Evolutionary conservation across 1,140 invertebrate genomes (phyloP), one percentile per base, ranked within the genome.

Genomic region (Calephelis virginiensis): DNA sequence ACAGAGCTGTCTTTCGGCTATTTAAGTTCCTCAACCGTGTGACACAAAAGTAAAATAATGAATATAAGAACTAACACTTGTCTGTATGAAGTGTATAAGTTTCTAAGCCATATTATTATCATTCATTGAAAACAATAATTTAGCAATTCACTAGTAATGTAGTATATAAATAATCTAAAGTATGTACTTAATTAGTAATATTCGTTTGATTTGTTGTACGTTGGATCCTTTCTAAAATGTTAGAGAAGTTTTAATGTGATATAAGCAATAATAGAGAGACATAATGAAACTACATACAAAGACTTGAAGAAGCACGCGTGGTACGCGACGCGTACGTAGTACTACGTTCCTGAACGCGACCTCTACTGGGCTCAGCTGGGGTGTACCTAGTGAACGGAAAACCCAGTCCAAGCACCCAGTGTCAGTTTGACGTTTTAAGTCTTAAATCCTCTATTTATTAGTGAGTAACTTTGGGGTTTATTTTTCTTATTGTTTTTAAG

Each of bases 401-500:
- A 59, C 56, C 56, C 56, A 40, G 56, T 59, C 37, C 53, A 56
- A 59, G 28, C 56, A 59, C 56, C 56, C 56, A 59, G 56, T 40
- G 56, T 28, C 56, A 59, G 56, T 76, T 80, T 75, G 78, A 81
- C 79, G 72, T 85, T 65, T 65, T 85, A 83, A 85, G 82, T 85
- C 85, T 69, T 88, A 82, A 84, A 89, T 88, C 83, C 85, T 89
- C 81, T 90, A 83, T 89, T 87, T 80, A 88, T 89, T 90, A 91
- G 86, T 91, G 81, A 89, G 86, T 89, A 89, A 89, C 81, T 89
- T 90, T 88, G 85, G 82, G 83, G 83, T 90, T 92, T 86, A 85
- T 89, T 89, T 89, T 89, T 89, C 83, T 86, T 90, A 89, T 90
- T 89, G 86, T 91, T 91, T 91, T 91, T 91, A 91, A 91, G 86